Evolutionary conservation across 1,140 invertebrate genomes (phyloP).

Genomic region (Galendromus occidentalis): DNA sequence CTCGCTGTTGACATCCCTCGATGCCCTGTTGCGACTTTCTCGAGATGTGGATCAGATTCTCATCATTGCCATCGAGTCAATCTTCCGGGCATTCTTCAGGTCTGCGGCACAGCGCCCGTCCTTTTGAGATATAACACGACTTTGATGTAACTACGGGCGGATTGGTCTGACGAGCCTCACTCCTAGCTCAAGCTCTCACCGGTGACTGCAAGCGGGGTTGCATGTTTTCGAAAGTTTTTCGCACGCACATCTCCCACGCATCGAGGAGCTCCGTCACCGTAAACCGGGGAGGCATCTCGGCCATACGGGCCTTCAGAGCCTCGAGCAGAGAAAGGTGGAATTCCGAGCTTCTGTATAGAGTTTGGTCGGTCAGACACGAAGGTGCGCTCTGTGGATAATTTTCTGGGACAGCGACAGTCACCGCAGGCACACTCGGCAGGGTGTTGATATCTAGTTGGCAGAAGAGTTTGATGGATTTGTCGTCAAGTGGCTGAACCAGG

Average conservation of each 20-base stretch:
- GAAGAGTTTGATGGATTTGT: constrained; percentile 42
- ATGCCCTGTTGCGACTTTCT: no score
- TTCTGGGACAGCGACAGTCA: constrained; percentile 56
- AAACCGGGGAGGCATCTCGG: constrained; percentile 11
- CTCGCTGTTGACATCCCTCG: no score
- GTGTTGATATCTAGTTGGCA: constrained; percentile 49
- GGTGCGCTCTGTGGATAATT: constrained; percentile 53
- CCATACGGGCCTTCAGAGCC: constrained; percentile 10
- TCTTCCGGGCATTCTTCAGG: no score
- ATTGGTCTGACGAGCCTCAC: no score
- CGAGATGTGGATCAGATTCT: no score
- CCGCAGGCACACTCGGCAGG: constrained; percentile 69
- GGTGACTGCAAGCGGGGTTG: no score
- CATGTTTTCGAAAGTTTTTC: constrained; percentile 9
- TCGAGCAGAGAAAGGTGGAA: constrained; percentile 13
- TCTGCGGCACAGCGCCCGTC: no score
- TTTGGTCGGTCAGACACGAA: constrained; percentile 24
- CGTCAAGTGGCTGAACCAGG: constrained; percentile 45
- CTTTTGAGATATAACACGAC: no score
- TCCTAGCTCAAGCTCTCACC: no score
- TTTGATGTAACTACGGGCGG: no score
- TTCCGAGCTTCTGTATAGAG: constrained; percentile 19
- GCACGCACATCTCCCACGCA: constrained; percentile 16
- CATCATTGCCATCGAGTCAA: no score
- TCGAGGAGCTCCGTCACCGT: constrained; percentile 15